Evolutionary conservation across 2,888 invertebrate genomes (phyloP).

Genomic region (Macropis europaea): DNA sequence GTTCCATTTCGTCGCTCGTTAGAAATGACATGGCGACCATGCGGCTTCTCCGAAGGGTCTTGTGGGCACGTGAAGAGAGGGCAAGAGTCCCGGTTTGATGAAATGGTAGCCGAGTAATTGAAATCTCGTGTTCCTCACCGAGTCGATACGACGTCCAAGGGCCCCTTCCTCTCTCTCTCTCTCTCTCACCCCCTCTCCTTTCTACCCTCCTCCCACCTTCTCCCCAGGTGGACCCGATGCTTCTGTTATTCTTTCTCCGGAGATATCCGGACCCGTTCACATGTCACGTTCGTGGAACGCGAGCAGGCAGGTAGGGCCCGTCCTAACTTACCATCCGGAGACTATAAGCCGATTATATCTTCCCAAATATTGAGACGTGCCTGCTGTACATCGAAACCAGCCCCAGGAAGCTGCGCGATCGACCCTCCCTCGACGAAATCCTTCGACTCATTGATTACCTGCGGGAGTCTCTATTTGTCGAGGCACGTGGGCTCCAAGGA

Average conservation of each 20-base stretch:
- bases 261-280: slow-evolving; percentile 63
- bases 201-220: slow-evolving; percentile 3
- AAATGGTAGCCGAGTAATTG: slow-evolving; percentile 73
- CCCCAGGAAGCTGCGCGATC: slow-evolving; percentile 35
- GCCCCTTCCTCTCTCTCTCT: slow-evolving; percentile 27
- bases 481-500: too few relatives aligned
- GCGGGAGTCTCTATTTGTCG: not conserved
- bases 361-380: slow-evolving; percentile 76
- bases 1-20: slow-evolving; percentile 61
- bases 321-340: slow-evolving; percentile 57
- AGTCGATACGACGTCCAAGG: slow-evolving; percentile 49
- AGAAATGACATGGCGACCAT: slow-evolving; percentile 62
- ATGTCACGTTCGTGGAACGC: slow-evolving; percentile 66
- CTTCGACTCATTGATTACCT: not conserved
- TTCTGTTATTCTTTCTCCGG: slow-evolving; percentile 50
- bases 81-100: slow-evolving; percentile 64
- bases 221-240: slow-evolving; percentile 24
- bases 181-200: not conserved
- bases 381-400: slow-evolving; percentile 56
- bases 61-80: slow-evolving; percentile 29
- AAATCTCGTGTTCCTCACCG: slow-evolving; percentile 72
- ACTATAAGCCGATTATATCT: slow-evolving; percentile 75
- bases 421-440: not conserved
- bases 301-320: slow-evolving; percentile 58
- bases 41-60: slow-evolving; percentile 45